Evolutionary conservation across 2,888 invertebrate species (phyloP).

Genomic region (Dolomedes plantarius): DNA sequence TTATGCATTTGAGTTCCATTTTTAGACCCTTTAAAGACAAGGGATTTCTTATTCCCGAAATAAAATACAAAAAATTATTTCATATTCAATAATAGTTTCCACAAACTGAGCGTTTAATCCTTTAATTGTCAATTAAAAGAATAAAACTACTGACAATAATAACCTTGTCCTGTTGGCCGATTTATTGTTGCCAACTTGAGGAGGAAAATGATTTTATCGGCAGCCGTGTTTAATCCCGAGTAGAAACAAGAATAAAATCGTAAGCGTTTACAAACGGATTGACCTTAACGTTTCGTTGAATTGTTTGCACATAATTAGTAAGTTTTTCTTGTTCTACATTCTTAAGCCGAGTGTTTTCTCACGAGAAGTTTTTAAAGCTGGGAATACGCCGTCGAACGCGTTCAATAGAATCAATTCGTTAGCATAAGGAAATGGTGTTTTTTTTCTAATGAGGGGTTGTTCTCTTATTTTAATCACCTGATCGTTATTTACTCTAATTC

Average conservation of each 20-base stretch:
- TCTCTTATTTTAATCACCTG: neutral
- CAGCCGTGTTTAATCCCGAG: neutral
- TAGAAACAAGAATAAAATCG: neutral
- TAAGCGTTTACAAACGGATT: neutral
- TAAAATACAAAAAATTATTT: too few relatives aligned
- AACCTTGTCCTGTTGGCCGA: constrained; percentile 16
- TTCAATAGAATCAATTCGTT: neutral
- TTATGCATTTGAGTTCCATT: too few relatives aligned
- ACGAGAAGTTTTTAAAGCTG: neutral
- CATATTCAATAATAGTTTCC: too few relatives aligned
- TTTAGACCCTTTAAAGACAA: too few relatives aligned
- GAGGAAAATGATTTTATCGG: neutral
- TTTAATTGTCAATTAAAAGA: neutral
- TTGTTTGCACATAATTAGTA: constrained; percentile 10
- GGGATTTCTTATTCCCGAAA: too few relatives aligned
- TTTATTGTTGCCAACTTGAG: neutral
- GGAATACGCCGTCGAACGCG: neutral
- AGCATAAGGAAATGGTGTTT: neutral
- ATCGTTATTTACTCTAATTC: neutral
- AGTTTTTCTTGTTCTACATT: constrained; percentile 5
- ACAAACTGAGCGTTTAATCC: too few relatives aligned
- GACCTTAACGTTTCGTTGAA: constrained; percentile 12
- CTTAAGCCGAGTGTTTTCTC: neutral
- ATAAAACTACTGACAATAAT: neutral
- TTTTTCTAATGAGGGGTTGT: neutral